Evolutionary conservation across 2,113 vertebrate genomes (phyloP), one percentile per base, ranked within the genome.

Genomic region (Donacobius atricapilla): DNA sequence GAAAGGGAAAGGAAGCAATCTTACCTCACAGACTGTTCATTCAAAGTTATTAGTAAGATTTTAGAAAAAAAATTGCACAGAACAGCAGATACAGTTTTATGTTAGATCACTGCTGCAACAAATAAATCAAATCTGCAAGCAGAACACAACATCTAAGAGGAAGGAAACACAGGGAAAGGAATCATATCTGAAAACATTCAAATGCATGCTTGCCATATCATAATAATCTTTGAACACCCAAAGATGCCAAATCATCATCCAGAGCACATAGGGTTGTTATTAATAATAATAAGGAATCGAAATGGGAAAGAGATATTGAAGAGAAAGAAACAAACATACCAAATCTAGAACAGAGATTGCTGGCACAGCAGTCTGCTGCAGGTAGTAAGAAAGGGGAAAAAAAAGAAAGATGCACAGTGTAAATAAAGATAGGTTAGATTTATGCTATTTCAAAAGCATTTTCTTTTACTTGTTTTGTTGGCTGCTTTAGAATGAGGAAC

Each of bases 291-390:
- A 79, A 81, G 87, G 83, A 92, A 97, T 68, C 93, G 79, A 96
- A 97, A 96, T 20, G 47, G 80, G 84, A 97, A 98, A 95, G 95
- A 96, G 77, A 97, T 81, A 97, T 94, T 93, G 83, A 97, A 97
- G 97, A 97, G 97, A 98, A 98, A 97, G 98, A 97, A 98, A 97
- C 97, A 98, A 98, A 99, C 99, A 98, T 99, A 99, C 99, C 99
- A 99, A 99, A 98, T 99, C 99, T 99, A 99, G 99, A 98, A 99
- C 99, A 99, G 99, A 99, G 98, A 99, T 99, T 99, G 99, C 99
- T 99, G 99, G 99, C 98, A 99, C 96, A 99, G 99, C 99, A 99
- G 99, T 99, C 99, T 99, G 99, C 99, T 99, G 99, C 99, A 98
- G 98, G 98, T 95, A 98, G 98, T 95, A 98, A 97, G 97, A 98